Percentiles rank a stretch among this genome's conserved stretches.
These are phyloP conservation scores for Helobdella robusta DNA, from an alignment of 2,888 invertebrate genomes.

Conservation along the genomic window DNA sequence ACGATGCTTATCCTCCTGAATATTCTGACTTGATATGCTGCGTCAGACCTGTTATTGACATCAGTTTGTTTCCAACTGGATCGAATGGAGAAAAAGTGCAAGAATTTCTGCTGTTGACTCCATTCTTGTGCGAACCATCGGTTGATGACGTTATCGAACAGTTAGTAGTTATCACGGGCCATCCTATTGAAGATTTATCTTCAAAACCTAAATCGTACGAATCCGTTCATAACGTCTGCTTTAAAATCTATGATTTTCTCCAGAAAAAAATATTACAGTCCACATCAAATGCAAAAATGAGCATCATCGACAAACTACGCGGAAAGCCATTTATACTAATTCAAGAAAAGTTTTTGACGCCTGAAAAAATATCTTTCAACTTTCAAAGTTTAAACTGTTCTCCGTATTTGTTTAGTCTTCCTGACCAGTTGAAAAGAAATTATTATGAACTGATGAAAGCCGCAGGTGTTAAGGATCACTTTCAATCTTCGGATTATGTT, in stretches of 20 bases:
- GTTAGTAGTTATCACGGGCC: conserved; percentile 29
- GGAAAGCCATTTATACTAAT: conserved; percentile 31
- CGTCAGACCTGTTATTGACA: conserved; percentile 30
- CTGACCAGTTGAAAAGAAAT: conserved; percentile 30
- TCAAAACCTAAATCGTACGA: conserved; percentile 19
- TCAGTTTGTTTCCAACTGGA: conserved; percentile 29
- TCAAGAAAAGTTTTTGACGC: conserved; percentile 29
- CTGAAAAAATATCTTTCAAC: conserved; percentile 31
- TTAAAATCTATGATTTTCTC: conserved; percentile 31
- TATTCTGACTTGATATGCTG: conserved; percentile 30
- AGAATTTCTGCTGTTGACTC: conserved; percentile 27
- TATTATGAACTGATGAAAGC: conserved; percentile 31
- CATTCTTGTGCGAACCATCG: conserved; percentile 20
- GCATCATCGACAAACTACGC: conserved; percentile 25
- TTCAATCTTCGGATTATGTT: conserved; percentile 33
- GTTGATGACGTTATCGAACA: conserved; percentile 33
- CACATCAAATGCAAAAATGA: conserved; percentile 7
- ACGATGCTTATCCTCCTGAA: conserved; percentile 29
- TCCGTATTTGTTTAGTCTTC: conserved; percentile 36
- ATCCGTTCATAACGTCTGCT: conserved; percentile 27
- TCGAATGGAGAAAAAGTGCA: conserved; percentile 23
- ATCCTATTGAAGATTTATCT: conserved; percentile 9
- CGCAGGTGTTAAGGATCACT: conserved; percentile 34
- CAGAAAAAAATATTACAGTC: conserved; percentile 29
- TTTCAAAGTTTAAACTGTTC: conserved; percentile 34